phyloP scores from a whole-genome alignment of 2,797 vertebrate species.

The Vultur gryphus region DNA sequence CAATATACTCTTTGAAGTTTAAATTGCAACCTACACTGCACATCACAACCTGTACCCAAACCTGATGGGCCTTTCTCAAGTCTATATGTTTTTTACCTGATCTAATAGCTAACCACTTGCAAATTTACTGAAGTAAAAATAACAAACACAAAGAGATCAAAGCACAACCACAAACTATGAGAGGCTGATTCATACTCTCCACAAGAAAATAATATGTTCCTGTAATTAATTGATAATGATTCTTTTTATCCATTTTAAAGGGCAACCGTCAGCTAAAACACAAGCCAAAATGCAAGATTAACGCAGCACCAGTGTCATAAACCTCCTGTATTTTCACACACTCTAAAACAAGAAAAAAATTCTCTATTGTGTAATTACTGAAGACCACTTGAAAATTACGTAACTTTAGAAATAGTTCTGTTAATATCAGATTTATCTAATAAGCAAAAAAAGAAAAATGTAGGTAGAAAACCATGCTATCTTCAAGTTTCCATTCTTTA shows the following conservation, averaged over 20 bases:
- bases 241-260: neutral
- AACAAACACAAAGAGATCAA: constrained; percentile 44
- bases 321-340: neutral
- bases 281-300: neutral
- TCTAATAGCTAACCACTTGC: constrained; percentile 10
- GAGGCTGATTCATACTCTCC: neutral
- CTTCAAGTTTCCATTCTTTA: neutral
- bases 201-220: neutral
- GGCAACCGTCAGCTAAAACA: neutral
- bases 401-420: neutral
- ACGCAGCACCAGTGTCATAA: neutral
- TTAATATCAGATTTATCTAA: neutral
- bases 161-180: neutral
- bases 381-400: neutral
- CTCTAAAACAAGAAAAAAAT: neutral
- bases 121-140: neutral
- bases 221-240: neutral
- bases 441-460: neutral
- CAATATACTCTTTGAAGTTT: constrained; percentile 36
- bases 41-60: neutral
- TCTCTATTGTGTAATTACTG: neutral
- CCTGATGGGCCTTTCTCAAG: neutral
- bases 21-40: neutral
- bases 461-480: neutral
- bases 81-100: neutral